A percentile compares a stretch with the other conserved stretches of the same genome.
Evolutionary conservation across 2,113 vertebrate genomes (phyloP).

Genomic region (Hemichromis elongatus): DNA sequence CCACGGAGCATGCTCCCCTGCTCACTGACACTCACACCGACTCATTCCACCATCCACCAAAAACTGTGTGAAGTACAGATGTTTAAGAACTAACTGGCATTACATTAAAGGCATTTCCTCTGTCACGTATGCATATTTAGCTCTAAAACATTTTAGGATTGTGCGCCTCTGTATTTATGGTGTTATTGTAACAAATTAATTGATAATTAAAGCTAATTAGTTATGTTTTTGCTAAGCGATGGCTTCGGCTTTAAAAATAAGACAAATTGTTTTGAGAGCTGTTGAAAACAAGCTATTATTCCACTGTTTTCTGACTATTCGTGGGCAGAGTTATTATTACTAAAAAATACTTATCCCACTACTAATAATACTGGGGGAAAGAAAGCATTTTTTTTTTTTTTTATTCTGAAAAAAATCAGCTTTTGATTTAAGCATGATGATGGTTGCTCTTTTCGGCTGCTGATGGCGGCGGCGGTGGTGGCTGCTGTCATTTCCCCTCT

Average conservation of each 20-base stretch:
- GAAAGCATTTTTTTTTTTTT: not conserved
- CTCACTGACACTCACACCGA: slow-evolving; percentile 28
- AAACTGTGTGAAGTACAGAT: not conserved
- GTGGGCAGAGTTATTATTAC: not conserved
- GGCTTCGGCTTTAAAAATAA: not conserved
- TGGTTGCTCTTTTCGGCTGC: not conserved
- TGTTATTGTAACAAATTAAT: not conserved
- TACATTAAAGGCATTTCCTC: slow-evolving; percentile 61
- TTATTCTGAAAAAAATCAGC: not conserved
- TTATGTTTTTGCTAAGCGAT: not conserved
- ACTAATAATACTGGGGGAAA: not conserved
- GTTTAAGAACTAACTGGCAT: slow-evolving; percentile 10
- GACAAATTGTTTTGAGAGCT: not conserved
- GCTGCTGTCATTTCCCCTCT: not conserved
- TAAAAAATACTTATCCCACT: not conserved
- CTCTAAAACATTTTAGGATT: not conserved
- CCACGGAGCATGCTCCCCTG: slow-evolving; percentile 44
- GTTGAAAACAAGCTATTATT: not conserved
- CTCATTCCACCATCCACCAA: slow-evolving; percentile 44
- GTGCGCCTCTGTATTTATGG: not conserved
- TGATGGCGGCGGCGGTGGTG: not conserved
- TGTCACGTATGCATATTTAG: not conserved
- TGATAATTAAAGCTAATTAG: not conserved
- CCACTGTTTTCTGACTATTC: not conserved
- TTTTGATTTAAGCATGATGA: not conserved